phyloP scores from a whole-genome alignment of 2,113 vertebrate genomes.

The Diphyllodes magnificus region DNA sequence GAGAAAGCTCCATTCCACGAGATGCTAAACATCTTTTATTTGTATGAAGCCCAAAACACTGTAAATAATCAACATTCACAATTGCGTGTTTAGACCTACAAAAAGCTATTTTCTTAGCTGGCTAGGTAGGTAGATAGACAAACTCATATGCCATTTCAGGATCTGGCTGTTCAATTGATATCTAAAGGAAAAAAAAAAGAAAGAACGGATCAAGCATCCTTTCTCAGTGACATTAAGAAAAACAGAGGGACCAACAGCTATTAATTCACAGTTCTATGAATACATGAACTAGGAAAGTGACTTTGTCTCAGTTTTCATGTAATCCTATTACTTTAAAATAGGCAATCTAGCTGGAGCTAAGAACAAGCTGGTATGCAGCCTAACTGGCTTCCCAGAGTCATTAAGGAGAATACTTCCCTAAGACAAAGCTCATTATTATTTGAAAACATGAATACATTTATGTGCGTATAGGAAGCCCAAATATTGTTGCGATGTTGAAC shows the following conservation, averaged over 20 bases:
- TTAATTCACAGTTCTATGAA: neutral
- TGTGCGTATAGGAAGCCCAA: neutral
- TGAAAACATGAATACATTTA: neutral
- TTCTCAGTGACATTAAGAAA: neutral
- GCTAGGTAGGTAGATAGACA: neutral
- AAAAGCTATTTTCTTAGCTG: neutral
- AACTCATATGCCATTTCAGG: neutral
- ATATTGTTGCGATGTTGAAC: neutral
- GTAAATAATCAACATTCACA: neutral
- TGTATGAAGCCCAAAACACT: neutral
- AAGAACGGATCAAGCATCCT: rapidly evolving
- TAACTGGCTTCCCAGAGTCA: neutral
- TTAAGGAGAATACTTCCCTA: neutral
- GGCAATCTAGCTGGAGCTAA: neutral
- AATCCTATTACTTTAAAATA: neutral
- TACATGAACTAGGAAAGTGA: neutral
- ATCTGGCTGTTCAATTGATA: neutral
- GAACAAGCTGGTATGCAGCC: neutral
- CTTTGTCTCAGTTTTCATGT: neutral
- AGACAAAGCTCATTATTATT: neutral
- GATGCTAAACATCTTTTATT: neutral
- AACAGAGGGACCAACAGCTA: neutral
- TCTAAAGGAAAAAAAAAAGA: neutral
- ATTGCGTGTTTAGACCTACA: neutral
- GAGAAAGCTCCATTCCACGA: neutral